phyloP scores from a whole-genome alignment of 2,113 vertebrate species.

The Nyctibius bracteatus region DNA sequence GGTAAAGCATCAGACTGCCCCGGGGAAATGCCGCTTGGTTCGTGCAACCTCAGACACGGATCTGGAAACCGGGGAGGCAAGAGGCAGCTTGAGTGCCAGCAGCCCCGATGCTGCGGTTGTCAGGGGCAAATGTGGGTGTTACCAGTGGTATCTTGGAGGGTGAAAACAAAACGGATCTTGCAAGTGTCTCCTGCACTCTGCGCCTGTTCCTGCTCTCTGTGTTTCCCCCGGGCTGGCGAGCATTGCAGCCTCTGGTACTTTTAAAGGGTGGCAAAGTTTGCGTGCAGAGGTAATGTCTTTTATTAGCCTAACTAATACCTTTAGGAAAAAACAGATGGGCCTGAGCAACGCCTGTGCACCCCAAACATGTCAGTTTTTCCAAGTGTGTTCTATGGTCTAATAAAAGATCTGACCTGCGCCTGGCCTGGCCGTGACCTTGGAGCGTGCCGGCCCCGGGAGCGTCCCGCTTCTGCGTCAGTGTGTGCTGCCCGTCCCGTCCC shows the following conservation, averaged over 20 bases:
- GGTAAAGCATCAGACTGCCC: neutral
- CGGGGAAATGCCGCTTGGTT: neutral
- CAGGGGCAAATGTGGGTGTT: neutral
- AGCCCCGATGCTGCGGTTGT: rapidly evolving
- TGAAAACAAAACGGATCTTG: neutral
- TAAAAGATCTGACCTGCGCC: constrained; percentile 38
- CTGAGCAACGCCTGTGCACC: neutral
- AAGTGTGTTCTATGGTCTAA: neutral
- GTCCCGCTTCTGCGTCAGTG: neutral
- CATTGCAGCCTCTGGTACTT: neutral
- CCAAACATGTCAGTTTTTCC: neutral
- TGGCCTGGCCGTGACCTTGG: neutral
- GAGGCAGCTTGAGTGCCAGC: neutral
- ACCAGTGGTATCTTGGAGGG: neutral
- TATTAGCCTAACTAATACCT: constrained; percentile 53
- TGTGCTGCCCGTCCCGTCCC: neutral
- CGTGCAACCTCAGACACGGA: neutral
- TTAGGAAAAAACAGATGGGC: constrained; percentile 36
- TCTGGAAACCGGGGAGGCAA: neutral
- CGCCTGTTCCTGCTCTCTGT: neutral
- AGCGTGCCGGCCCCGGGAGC: neutral
- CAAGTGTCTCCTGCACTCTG: neutral
- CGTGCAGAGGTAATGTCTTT: neutral
- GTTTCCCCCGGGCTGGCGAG: neutral
- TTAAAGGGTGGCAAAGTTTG: constrained; percentile 41